Evolutionary conservation across 2,113 vertebrate species (phyloP).

Genomic region (Paratilapia polleni): DNA sequence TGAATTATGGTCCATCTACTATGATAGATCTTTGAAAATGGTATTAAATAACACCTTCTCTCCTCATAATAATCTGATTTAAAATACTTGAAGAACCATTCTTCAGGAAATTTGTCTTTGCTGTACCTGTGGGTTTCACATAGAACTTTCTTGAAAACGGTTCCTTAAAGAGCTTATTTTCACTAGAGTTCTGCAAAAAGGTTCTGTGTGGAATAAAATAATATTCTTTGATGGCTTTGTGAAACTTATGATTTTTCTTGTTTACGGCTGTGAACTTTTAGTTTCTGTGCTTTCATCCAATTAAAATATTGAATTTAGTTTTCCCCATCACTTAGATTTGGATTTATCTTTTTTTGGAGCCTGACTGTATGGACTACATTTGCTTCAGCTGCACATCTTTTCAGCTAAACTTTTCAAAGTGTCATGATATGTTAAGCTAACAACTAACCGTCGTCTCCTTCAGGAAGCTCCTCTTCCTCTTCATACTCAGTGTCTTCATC

Average conservation of each 20-base stretch:
- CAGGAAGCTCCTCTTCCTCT: conserved; percentile 76
- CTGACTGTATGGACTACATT: background rate
- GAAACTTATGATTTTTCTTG: background rate
- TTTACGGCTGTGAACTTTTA: fast-evolving
- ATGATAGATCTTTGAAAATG: background rate
- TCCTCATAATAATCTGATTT: background rate
- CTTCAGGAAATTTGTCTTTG: fast-evolving
- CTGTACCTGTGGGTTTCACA: fast-evolving
- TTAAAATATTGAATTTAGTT: background rate
- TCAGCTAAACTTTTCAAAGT: background rate
- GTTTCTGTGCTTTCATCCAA: background rate
- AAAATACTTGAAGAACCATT: background rate
- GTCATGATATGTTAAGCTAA: background rate
- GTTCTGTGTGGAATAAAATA: background rate
- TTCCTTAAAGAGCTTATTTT: background rate
- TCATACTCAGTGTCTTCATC: conserved; percentile 80
- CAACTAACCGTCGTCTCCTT: conserved; percentile 67
- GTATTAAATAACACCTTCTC: background rate
- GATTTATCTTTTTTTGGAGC: background rate
- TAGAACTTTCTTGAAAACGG: fast-evolving
- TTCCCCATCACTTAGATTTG: background rate
- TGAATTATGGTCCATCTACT: background rate
- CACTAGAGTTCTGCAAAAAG: background rate
- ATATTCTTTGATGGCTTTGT: background rate
- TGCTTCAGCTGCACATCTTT: background rate